Conservation (phyloP, 2,888 invertebrate species). For the Nysson spinosus region DNA sequence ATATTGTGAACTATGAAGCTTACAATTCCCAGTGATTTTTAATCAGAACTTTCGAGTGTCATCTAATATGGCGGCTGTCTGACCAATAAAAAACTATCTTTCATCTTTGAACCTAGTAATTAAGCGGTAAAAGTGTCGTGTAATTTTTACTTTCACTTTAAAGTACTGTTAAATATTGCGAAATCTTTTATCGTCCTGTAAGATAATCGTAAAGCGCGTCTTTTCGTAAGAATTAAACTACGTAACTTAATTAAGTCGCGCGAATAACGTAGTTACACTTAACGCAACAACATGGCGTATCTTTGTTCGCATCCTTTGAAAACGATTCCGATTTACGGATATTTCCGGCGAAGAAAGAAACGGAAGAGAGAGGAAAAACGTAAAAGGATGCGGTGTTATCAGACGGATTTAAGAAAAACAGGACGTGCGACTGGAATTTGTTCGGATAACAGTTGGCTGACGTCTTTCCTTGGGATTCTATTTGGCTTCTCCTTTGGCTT, state of each 20-base stretch:
- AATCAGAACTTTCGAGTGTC: too few species aligned
- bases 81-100: too few species aligned
- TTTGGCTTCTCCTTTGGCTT: conserved; percentile 17
- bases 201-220: too few species aligned
- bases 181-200: too few species aligned
- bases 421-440: conserved; percentile 23
- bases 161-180: conserved; percentile 31
- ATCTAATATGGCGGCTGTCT: too few species aligned
- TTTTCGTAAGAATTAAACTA: too few species aligned
- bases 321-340: background rate
- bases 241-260: too few species aligned
- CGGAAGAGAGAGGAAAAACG: background rate
- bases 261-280: too few species aligned
- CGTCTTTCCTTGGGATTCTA: conserved; percentile 6
- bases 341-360: background rate
- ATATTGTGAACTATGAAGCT: too few species aligned
- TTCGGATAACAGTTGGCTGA: conserved; percentile 26
- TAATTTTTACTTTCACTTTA: conserved; percentile 44
- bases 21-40: too few species aligned
- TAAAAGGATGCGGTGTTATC: conserved; percentile 8
- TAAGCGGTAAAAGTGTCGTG: conserved; percentile 17
- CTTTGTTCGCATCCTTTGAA: too few species aligned
- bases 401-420: conserved; percentile 16
- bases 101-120: conserved; percentile 22
- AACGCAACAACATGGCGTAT: too few species aligned